phyloP scores from a whole-genome alignment of 1,140 invertebrate species.

The Neomicropteryx cornuta region DNA sequence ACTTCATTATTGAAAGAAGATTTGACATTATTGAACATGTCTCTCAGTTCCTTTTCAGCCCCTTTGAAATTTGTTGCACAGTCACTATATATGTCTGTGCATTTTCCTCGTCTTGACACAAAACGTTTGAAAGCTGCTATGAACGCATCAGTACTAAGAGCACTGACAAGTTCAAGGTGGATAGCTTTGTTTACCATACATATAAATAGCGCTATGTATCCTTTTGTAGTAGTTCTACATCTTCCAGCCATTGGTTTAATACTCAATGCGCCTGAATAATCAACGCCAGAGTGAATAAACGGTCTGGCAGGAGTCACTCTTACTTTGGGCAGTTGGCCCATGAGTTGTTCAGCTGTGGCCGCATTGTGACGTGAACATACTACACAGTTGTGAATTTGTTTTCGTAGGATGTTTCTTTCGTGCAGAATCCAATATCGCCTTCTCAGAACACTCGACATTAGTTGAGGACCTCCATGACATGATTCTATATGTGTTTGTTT shows the following conservation, averaged over 20 bases:
- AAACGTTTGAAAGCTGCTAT: constrained; percentile 22
- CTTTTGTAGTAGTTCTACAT: constrained; percentile 9
- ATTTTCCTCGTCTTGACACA: constrained; percentile 16
- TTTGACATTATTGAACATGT: constrained; percentile 4
- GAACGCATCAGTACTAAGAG: constrained; percentile 18
- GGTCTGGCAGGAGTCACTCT: constrained; percentile 17
- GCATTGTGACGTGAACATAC: constrained; percentile 9
- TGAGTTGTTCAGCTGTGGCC: constrained; percentile 12
- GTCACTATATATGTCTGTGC: constrained; percentile 17
- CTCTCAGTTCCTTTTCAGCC: constrained; percentile 16
- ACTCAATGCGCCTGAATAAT: constrained; percentile 25
- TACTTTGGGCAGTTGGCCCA: constrained; percentile 22
- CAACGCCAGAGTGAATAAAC: constrained; percentile 22
- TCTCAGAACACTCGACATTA: constrained; percentile 14
- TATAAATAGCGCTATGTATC: constrained; percentile 19
- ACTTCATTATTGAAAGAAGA: constrained; percentile 7
- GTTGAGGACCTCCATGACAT: constrained; percentile 19
- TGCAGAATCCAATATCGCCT: constrained; percentile 18
- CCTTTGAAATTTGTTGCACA: constrained; percentile 26
- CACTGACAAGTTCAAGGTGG: constrained; percentile 20
- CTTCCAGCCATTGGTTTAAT: constrained; percentile 7
- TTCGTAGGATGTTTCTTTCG: constrained; percentile 5
- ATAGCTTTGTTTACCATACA: constrained; percentile 21
- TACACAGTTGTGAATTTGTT: constrained; percentile 14
- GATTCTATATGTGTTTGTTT: constrained; percentile 16